Evolutionary conservation across 2,113 vertebrate species (phyloP), one percentile per base, ranked within the genome.

Genomic region (Murina feae): DNA sequence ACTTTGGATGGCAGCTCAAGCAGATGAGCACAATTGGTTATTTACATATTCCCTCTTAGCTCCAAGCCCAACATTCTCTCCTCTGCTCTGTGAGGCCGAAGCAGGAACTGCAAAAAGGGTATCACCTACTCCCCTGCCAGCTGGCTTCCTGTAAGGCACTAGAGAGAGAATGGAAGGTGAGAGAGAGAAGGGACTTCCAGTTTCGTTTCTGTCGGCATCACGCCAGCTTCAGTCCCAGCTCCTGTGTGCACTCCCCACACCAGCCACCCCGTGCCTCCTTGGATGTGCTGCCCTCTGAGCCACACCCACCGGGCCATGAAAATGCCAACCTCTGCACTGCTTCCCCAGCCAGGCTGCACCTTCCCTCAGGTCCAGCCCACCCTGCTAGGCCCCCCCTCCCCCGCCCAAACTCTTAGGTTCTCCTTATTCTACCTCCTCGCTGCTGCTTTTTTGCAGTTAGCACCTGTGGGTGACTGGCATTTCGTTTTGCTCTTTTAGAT

Each of bases 131-230:
- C 18, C 75, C 35, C 85, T 47, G 60, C 68, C 85, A 63, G 28
- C 49, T 8, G 12, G 60, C 25, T 53, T 88, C 60, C 69, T 63
- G 9, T 35, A 60, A 58, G 49, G 14, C 42, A 20, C 21, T 68
- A 42, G 39, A 39, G 60, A 84, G 25, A 84, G 44, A 72, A 21
- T 80, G 30, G 6, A 42, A 75, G 39, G 21, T 51, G 18, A 76
- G 42, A 83, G 51, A 55, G 5, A 86, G 20, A 87, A 88, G 69
- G 42, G 84, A 63, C 84, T 88, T 78, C 76, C 49, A 5, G 71
- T 66, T 83, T 83, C 63, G 21, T 49, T 83, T 69, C 58, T 20
- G 12, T 39, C n/a, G 18, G 74, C 74, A 39, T 90, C 87, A 63
- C 12, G 51, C 20, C 80, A 78, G 51, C 25, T 35, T 66, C 66